Evolutionary conservation across 2,888 invertebrate genomes (phyloP), one percentile per base, ranked within the genome.

Genomic region (Globia sparganii): DNA sequence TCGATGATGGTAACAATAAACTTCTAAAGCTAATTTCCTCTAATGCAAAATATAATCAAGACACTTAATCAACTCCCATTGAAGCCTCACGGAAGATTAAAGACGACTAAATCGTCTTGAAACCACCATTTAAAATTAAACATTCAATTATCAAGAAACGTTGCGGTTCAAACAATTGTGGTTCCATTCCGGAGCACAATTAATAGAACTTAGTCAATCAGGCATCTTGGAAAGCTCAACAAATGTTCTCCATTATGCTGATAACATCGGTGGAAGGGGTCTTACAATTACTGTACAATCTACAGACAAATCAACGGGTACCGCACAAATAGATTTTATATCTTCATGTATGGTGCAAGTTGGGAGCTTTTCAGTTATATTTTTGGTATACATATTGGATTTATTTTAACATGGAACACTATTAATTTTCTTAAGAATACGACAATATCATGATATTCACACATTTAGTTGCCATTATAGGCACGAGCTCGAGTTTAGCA

Each of bases 271-370:
- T 86, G 72, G 87, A 87, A 86, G 87, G 90, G 89, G 87, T 84
- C 85, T 86, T 81, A 90, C 92, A 92, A 93, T 93, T 92, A 91
- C 91, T 89, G 89, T 86, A 89, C 92, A 92, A 92, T 93, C 92
- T 92, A 86, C 85, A 88, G 91, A 91, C 92, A 91, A 91, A 94
- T 94, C 93, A 92, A 94, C 94, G 92, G 90, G 92, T 92, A 91
- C 90, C 90, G 91, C 91, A 90, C 92, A 93, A 94, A 94, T 94
- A 94, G 94, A 94, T 94, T 94, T 93, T 93, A 92, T 93, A 93
- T 93, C 92, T 92, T 85, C 86, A 81, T 81, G 85, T 83, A 64
- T 90, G 91, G 90, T 84, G 4, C 78, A 90, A 90, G 86, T 62
- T 72, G 25, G 3, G 13, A 81, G 43, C 67, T 61, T 68, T 6